phyloP scores from a whole-genome alignment of 2,888 invertebrate species.

The Hemicrepidius hirtus region DNA sequence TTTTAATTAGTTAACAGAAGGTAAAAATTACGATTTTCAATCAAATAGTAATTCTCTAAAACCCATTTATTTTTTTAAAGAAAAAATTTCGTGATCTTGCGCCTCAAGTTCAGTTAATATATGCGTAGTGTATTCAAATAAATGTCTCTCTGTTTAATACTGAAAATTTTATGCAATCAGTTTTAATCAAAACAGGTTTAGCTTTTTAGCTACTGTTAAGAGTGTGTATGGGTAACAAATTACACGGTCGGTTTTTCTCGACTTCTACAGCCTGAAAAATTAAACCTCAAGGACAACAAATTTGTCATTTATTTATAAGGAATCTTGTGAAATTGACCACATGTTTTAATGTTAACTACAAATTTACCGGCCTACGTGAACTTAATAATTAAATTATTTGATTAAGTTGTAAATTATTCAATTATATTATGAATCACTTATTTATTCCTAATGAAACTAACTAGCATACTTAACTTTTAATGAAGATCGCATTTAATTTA shows the following conservation, averaged over 20 bases:
- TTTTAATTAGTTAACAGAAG: conserved; percentile 30
- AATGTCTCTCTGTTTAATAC: conserved; percentile 26
- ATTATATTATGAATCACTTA: conserved; percentile 7
- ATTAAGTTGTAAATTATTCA: conserved; percentile 14
- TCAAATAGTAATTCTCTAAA: conserved; percentile 5
- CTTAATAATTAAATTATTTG: conserved; percentile 27
- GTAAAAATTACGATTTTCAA: conserved; percentile 27
- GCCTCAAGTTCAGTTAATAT: not conserved
- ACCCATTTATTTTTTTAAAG: not conserved
- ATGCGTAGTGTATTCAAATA: conserved; percentile 16
- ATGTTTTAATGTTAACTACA: not conserved
- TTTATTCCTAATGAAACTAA: conserved; percentile 13
- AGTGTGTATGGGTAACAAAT: conserved; percentile 20
- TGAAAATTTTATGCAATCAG: conserved; percentile 26
- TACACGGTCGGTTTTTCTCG: conserved; percentile 21
- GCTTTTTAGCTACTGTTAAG: conserved; percentile 28
- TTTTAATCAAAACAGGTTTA: conserved; percentile 34
- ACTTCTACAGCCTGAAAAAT: conserved; percentile 25
- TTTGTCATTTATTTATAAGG: conserved; percentile 25
- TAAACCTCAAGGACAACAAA: conserved; percentile 26
- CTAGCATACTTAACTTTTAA: conserved; percentile 8
- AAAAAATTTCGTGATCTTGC: conserved; percentile 6
- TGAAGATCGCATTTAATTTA: not conserved
- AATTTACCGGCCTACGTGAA: conserved; percentile 14
- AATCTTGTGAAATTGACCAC: conserved; percentile 26